Conservation (phyloP, 2,113 vertebrate species). For the Anser brachyrhynchus region DNA sequence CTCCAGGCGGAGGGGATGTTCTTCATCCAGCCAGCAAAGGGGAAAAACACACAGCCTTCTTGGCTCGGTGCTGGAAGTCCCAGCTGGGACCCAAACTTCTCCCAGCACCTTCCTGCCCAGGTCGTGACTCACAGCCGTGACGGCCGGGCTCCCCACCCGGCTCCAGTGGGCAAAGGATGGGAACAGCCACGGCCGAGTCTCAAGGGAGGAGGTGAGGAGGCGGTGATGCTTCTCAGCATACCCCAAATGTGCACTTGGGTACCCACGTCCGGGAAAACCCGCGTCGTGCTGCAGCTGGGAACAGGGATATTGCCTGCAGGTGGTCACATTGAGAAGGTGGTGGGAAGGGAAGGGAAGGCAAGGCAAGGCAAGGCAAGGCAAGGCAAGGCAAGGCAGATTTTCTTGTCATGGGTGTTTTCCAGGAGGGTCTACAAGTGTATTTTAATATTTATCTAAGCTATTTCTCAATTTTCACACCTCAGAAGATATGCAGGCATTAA, state of each 20-base stretch:
- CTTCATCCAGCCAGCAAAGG: not conserved
- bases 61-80: not conserved
- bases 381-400: not conserved
- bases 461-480: not conserved
- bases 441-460: not conserved
- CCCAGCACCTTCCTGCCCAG: not conserved
- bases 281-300: accelerated
- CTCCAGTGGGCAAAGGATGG: not conserved
- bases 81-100: not conserved
- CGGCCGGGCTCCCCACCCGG: accelerated
- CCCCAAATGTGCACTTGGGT: not conserved
- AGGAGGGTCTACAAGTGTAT: not conserved
- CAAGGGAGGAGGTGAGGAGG: accelerated
- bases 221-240: accelerated
- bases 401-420: not conserved
- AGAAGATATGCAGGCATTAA: not conserved
- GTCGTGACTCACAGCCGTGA: accelerated
- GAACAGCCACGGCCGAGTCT: accelerated
- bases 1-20: accelerated
- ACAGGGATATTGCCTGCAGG: not conserved
- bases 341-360: not conserved
- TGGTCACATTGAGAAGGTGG: not conserved
- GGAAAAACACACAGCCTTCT: not conserved
- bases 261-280: accelerated
- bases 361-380: not conserved